phyloP scores from a whole-genome alignment of 2,888 invertebrate genomes.

The Bombyx huttoni region DNA sequence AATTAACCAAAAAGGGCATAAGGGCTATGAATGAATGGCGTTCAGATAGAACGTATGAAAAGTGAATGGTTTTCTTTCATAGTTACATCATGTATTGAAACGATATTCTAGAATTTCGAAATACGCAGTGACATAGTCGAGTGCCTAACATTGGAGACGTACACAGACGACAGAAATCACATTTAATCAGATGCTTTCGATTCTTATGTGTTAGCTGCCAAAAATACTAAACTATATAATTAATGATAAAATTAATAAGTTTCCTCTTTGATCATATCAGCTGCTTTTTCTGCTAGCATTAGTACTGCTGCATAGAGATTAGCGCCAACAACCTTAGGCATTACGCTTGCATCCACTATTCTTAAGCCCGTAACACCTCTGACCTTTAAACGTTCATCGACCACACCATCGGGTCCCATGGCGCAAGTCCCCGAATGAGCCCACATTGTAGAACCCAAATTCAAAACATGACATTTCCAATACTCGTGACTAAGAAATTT shows the following conservation, averaged over 20 bases:
- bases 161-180: no score
- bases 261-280: slow-evolving; percentile 66
- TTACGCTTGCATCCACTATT: slow-evolving; percentile 75
- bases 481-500: slow-evolving; percentile 17
- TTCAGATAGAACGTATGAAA: no score
- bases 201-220: no score
- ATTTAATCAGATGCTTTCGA: no score
- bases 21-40: no score
- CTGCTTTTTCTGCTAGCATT: slow-evolving; percentile 75
- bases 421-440: slow-evolving; percentile 28
- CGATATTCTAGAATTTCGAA: no score
- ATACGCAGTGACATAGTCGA: no score
- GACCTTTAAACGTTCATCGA: slow-evolving; percentile 15
- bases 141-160: no score
- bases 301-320: slow-evolving; percentile 73
- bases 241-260: not conserved
- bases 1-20: no score
- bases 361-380: slow-evolving; percentile 67
- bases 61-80: no score
- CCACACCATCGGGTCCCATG: slow-evolving; percentile 29
- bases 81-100: no score
- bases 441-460: slow-evolving; percentile 74
- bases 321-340: slow-evolving; percentile 72
- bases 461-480: slow-evolving; percentile 24
- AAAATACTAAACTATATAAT: no score